Evolutionary conservation across 2,113 vertebrate species (phyloP).

Genomic region (Zingel zingel): DNA sequence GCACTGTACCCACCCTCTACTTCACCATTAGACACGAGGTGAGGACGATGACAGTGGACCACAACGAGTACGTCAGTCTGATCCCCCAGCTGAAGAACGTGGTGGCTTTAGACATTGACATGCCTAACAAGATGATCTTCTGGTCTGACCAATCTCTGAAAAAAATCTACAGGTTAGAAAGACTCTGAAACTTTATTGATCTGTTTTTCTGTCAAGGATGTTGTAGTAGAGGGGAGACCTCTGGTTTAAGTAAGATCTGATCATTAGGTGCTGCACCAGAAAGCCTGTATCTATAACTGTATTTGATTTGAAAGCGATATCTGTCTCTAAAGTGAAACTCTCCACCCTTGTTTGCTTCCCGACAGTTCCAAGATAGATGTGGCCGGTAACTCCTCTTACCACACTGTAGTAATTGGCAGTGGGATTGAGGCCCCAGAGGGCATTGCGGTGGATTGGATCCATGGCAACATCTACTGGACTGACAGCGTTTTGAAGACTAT

Average conservation of each 20-base stretch:
- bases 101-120: conserved; percentile 88
- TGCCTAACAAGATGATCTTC: conserved; percentile 86
- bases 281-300: background rate
- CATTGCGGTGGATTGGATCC: conserved; percentile 92
- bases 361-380: conserved; percentile 82
- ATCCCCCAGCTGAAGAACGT: conserved; percentile 86
- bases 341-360: background rate
- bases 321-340: background rate
- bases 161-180: conserved; percentile 91
- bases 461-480: conserved; percentile 93
- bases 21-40: conserved; percentile 91
- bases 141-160: conserved; percentile 89
- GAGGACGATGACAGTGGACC: conserved; percentile 87
- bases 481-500: conserved; percentile 84
- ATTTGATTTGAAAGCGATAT: background rate
- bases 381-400: conserved; percentile 73
- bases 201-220: background rate
- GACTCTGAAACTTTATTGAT: background rate
- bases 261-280: background rate
- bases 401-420: conserved; percentile 80
- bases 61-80: conserved; percentile 85
- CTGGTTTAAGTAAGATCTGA: background rate
- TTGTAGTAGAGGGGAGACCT: background rate
- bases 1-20: conserved; percentile 84
- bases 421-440: conserved; percentile 85